Evolutionary conservation across 2,797 vertebrate genomes (phyloP).

Genomic region (Lagothrix lagotricha): DNA sequence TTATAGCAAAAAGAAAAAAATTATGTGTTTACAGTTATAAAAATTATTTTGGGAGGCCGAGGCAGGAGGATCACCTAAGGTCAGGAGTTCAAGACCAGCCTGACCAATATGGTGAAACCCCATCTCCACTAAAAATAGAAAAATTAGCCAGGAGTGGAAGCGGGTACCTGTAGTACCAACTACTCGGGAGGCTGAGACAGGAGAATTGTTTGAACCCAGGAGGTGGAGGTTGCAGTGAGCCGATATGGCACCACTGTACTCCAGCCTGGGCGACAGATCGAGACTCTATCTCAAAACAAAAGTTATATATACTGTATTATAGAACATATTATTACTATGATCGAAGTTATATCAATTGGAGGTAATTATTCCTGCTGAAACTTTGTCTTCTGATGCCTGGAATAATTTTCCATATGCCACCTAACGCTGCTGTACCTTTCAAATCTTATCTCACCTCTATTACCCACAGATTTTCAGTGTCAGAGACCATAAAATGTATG

Average conservation of each 20-base stretch:
- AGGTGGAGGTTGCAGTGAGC: neutral
- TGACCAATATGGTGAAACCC: neutral
- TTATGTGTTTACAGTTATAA: neutral
- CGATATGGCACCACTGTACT: neutral
- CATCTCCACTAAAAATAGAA: neutral
- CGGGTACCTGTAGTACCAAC: too few relatives aligned
- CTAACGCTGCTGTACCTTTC: neutral
- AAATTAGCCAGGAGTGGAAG: neutral
- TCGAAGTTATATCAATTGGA: neutral
- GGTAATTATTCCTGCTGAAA: neutral
- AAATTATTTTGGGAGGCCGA: neutral
- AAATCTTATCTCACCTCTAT: neutral
- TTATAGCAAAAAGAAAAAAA: neutral
- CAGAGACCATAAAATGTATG: neutral
- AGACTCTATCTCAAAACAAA: neutral
- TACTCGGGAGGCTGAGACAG: neutral
- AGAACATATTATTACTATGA: neutral
- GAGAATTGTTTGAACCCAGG: neutral
- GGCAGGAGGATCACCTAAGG: too few relatives aligned
- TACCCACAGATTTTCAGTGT: neutral
- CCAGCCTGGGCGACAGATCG: neutral
- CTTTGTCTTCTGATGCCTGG: constrained; percentile 22
- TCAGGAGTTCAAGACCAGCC: neutral
- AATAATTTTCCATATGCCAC: neutral
- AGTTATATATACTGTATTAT: neutral